Conservation (phyloP, 1,140 invertebrate genomes). For the Drosophila nikananu region DNA sequence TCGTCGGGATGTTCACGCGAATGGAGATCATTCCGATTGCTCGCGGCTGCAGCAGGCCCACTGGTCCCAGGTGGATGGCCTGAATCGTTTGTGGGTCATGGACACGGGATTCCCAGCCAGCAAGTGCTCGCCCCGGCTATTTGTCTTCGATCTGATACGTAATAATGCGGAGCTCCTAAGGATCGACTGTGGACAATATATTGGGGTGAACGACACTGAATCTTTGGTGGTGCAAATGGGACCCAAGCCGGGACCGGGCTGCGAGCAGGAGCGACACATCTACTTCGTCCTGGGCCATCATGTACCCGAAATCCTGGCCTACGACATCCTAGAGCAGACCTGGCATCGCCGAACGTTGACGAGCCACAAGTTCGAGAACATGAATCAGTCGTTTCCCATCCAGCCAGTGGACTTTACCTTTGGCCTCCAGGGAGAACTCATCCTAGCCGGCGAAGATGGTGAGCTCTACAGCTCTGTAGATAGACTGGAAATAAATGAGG, state of each 20-base stretch:
- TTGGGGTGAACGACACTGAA: slow-evolving; percentile 37
- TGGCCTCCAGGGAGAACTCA: slow-evolving; percentile 56
- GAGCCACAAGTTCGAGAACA: slow-evolving; percentile 68
- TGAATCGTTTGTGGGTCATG: slow-evolving; percentile 77
- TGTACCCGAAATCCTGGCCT: slow-evolving; percentile 62
- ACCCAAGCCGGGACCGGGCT: slow-evolving; percentile 47
- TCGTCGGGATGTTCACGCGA: slow-evolving; percentile 54
- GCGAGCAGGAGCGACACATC: slow-evolving; percentile 72
- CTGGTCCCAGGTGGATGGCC: slow-evolving; percentile 77
- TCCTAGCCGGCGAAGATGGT: slow-evolving; percentile 68
- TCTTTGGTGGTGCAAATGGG: slow-evolving; percentile 67
- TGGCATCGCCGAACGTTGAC: slow-evolving; percentile 53
- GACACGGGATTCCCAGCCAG: slow-evolving; percentile 62
- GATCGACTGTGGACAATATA: slow-evolving; percentile 69
- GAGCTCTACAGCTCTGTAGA: slow-evolving; percentile 58
- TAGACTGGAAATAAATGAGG: slow-evolving; percentile 31
- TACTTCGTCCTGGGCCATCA: slow-evolving; percentile 61
- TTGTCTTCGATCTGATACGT: slow-evolving; percentile 78
- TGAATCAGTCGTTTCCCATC: slow-evolving; percentile 66
- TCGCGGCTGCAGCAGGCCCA: slow-evolving; percentile 67
- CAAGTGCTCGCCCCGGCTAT: slow-evolving; percentile 66
- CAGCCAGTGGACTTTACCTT: slow-evolving; percentile 71
- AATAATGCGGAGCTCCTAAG: slow-evolving; percentile 72
- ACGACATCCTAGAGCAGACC: slow-evolving; percentile 79
- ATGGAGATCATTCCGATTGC: slow-evolving; percentile 57